Percentiles rank a stretch among this genome's conserved stretches.
Conservation (phyloP, 2,113 vertebrate genomes). For the Ochotona curzoniae region DNA sequence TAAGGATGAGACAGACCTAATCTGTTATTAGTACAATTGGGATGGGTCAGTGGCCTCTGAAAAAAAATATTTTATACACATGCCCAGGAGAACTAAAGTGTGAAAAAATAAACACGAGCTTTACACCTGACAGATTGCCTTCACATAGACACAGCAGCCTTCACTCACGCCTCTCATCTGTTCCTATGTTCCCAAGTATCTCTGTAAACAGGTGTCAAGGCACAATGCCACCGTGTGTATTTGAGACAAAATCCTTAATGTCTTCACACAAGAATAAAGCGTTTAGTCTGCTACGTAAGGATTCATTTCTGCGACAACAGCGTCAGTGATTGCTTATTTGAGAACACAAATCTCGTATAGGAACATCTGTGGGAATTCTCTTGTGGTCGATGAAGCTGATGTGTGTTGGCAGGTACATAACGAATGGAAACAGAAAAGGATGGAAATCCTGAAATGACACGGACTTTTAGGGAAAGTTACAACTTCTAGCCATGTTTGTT, state of each 20-base stretch:
- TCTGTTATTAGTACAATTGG: background rate
- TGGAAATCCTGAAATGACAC: conserved; percentile 26
- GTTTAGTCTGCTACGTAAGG: conserved; percentile 47
- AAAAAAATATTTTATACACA: conserved; percentile 21
- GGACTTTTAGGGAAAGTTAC: conserved; percentile 1
- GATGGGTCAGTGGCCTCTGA: background rate
- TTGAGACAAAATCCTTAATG: conserved; percentile 62
- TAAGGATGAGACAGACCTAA: background rate
- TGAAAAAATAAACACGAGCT: conserved; percentile 2
- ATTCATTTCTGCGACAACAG: conserved; percentile 66
- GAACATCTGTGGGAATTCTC: conserved; percentile 52
- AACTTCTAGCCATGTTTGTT: background rate
- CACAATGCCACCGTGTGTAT: background rate
- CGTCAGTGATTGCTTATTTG: conserved; percentile 55
- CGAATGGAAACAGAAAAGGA: conserved; percentile 13
- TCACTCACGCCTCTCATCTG: background rate
- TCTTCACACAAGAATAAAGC: conserved; percentile 73
- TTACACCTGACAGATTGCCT: background rate
- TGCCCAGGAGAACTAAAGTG: background rate
- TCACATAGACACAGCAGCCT: background rate
- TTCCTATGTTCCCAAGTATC: conserved; percentile 32
- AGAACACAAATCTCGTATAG: conserved; percentile 58
- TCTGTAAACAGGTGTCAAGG: conserved; percentile 65
- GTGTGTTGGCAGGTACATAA: conserved; percentile 25
- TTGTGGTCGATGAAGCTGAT: background rate